Base-by-base conservation (phyloP, 2,888 invertebrate genomes). In the Disparrhopalites patrizii region DNA sequence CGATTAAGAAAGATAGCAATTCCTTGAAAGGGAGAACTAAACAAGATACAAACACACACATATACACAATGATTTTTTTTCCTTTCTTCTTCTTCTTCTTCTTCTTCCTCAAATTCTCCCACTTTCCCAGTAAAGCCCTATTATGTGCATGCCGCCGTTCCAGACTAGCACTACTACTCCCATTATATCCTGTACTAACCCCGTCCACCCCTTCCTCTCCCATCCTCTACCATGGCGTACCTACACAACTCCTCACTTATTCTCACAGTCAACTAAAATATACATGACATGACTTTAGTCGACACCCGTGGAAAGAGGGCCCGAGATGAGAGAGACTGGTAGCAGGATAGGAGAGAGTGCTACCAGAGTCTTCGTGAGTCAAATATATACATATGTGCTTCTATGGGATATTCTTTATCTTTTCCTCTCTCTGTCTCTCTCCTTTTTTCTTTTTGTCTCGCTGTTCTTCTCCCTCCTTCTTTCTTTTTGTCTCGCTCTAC, bases 201-300 rank as follows among this genome's bases (percentile, higher is more conserved):
- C n/a, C n/a, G n/a, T n/a, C n/a, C n/a, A n/a, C n/a, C 18, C 5
- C 47, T 47, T 47, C 23, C 47, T 47, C 47, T 13, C 47, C 47
- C 47, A 18, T 23, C 18, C 38, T 4, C 38, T 38, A 15, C 38
- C 1, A n/a, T 38, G 2, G 38, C 18, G 7, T 47, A 5, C 47
- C 47, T 47, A 23, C n/a, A 47, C 18, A 55, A 38, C 25, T 40
- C n/a, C 57, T 40, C 13, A 25, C 3, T 18, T 18, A 55, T 15
- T 27, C 30, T 30, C n/a, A n/a, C n/a, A 54, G 30, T 18, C 54
- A 13, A 20, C 33, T 36, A 55, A 55, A 58, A 58, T 58, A 58
- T 58, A 57, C 57, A 57, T 57, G 57, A 38, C 57, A 58, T 43
- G 58, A 58, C 43, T 58, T 40, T 13, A 43, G 43, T 40, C 15